Evolutionary conservation across 2,888 invertebrate genomes (phyloP), one percentile per base, ranked within the genome.

Genomic region (Hemaris fuciformis): DNA sequence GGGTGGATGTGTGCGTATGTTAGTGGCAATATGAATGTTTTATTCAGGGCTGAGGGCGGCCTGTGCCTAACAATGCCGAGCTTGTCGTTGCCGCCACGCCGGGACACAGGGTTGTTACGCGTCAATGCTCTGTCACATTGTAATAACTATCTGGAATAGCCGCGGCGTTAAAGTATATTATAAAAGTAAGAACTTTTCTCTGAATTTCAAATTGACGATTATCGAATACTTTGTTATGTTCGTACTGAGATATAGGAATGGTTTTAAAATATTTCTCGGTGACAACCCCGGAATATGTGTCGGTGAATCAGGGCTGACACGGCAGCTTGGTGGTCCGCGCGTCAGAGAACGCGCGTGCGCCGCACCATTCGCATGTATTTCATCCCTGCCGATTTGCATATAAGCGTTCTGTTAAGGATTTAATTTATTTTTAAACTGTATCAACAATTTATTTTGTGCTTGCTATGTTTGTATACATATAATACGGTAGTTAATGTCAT

Each of bases 1-100:
- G 86, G 82, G 80, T 78, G 79, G 85, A 87, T 89, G 89, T 91
- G 91, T 89, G 87, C 88, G 48, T 27, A 53, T 53, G 48, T 53
- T 53, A 90, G 91, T 91, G 91, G 89, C 91, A 88, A 91, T 92
- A 91, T 91, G 91, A 91, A 91, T 91, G 91, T 91, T 92, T 92
- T 92, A 92, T 92, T 91, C 91, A 89, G 87, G 78, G 83, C 79
- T 85, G 84, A 84, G 89, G 88, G 87, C 89, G 89, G 89, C 84
- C 88, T 85, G 82, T 69, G 79, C 78, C 86, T 91, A 91, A 92
- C 92, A 92, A 92, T 92, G 91, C 90, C 89, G 85, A 85, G 91
- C 88, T 91, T 91, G 92, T 91, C 85, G 88, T 79, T 77, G 83
- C 86, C 84, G 84, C 84, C 80, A 74, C 75, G 70, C 72, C 73